phyloP scores from a whole-genome alignment of 2,888 invertebrate species.

The Drosophila merina region DNA sequence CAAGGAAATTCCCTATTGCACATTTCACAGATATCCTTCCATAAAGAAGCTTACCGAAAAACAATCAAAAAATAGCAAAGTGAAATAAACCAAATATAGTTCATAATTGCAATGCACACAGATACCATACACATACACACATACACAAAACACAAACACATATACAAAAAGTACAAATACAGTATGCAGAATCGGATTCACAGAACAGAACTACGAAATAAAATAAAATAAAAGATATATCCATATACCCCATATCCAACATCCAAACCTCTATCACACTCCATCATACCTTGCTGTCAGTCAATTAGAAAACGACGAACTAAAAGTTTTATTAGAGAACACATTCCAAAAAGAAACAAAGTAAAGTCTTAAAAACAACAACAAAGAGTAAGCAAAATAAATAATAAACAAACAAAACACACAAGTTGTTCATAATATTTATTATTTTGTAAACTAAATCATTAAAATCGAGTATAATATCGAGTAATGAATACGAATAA shows the following conservation, averaged over 20 bases:
- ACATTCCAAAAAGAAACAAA: constrained; percentile 79
- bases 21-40: constrained; percentile 28
- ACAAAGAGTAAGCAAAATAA: constrained; percentile 52
- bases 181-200: constrained; percentile 48
- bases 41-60: constrained; percentile 27
- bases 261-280: constrained; percentile 9
- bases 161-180: constrained; percentile 71
- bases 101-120: constrained; percentile 51
- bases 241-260: constrained; percentile 11
- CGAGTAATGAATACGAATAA: constrained; percentile 75
- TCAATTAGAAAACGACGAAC: constrained; percentile 37
- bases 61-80: constrained; percentile 22
- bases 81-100: constrained; percentile 76
- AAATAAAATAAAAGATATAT: constrained; percentile 14
- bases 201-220: constrained; percentile 19
- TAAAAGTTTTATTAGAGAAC: constrained; percentile 71
- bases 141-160: constrained; percentile 42
- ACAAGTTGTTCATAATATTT: constrained; percentile 53
- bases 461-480: constrained; percentile 51
- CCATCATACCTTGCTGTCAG: constrained; percentile 21
- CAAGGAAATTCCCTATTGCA: constrained; percentile 24
- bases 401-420: constrained; percentile 25
- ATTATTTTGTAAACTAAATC: constrained; percentile 45
- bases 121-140: constrained; percentile 28
- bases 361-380: constrained; percentile 73